phyloP scores from a whole-genome alignment of 2,888 invertebrate species.

The Drosophila pullipes region DNA sequence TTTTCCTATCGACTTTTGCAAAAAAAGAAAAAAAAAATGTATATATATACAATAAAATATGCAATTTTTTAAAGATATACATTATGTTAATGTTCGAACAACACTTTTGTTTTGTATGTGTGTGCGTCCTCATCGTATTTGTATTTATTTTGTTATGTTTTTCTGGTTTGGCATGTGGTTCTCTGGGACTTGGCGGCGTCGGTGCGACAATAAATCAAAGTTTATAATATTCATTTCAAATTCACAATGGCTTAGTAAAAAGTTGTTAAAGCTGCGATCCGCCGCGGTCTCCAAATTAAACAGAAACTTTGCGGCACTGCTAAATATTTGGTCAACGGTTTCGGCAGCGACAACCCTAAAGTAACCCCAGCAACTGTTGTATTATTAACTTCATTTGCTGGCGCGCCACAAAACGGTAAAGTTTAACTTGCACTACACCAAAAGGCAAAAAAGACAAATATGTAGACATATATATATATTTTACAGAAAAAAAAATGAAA shows the following conservation, averaged over 20 bases:
- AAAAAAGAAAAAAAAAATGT: conserved; percentile 8
- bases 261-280: conserved; percentile 37
- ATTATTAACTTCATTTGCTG: conserved; percentile 79
- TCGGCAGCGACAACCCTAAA: conserved; percentile 59
- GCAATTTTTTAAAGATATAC: conserved; percentile 50
- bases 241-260: conserved; percentile 58
- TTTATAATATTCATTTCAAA: conserved; percentile 77
- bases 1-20: conserved; percentile 62
- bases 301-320: conserved; percentile 53
- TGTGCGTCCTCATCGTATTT: conserved; percentile 11
- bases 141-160: conserved; percentile 35
- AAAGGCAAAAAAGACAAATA: conserved; percentile 22
- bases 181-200: conserved; percentile 66
- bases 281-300: conserved; percentile 62
- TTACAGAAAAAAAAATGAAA: conserved; percentile 49
- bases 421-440: conserved; percentile 67
- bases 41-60: conserved; percentile 26
- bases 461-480: conserved; percentile 7
- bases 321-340: conserved; percentile 61
- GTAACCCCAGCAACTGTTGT: conserved; percentile 81
- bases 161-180: conserved; percentile 38
- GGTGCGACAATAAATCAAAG: conserved; percentile 76
- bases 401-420: conserved; percentile 75
- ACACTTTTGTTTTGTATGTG: conserved; percentile 47
- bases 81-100: conserved; percentile 70